Conservation (phyloP, 2,888 invertebrate genomes). For the Agonopterix arenella region DNA sequence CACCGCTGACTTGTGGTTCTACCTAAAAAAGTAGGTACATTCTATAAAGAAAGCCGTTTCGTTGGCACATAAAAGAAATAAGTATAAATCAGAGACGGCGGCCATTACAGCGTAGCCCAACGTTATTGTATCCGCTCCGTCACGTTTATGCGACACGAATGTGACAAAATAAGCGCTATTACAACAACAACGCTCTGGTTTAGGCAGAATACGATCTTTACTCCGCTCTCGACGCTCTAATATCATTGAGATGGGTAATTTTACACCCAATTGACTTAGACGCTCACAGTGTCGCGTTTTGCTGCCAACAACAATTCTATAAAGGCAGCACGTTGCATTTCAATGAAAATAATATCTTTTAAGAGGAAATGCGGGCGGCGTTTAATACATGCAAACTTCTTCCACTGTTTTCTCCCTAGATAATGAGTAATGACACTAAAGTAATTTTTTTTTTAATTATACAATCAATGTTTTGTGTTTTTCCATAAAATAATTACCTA, state of each 20-base stretch:
- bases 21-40: constrained; percentile 44
- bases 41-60: constrained; percentile 61
- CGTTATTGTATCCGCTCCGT: constrained; percentile 61
- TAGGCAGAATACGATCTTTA: constrained; percentile 21
- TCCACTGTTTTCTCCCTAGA: no score
- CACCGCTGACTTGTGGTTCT: constrained; percentile 36
- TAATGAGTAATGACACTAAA: no score
- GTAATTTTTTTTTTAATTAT: no score
- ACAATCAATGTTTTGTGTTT: no score
- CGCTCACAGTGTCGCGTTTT: constrained; percentile 5
- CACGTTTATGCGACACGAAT: constrained; percentile 60
- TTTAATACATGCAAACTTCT: no score
- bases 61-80: constrained; percentile 68
- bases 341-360: not conserved
- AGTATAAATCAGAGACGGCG: constrained; percentile 67
- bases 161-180: constrained; percentile 63
- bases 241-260: constrained; percentile 26
- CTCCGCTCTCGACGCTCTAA: constrained; percentile 14
- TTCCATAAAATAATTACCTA: no score
- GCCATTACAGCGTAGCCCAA: constrained; percentile 56
- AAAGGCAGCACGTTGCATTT: constrained; percentile 2
- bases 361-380: not conserved
- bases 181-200: constrained; percentile 40
- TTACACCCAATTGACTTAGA: constrained; percentile 28
- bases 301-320: constrained; percentile 6